Evolutionary conservation across 2,888 invertebrate species (phyloP).

Genomic region (Eilema griseolum): DNA sequence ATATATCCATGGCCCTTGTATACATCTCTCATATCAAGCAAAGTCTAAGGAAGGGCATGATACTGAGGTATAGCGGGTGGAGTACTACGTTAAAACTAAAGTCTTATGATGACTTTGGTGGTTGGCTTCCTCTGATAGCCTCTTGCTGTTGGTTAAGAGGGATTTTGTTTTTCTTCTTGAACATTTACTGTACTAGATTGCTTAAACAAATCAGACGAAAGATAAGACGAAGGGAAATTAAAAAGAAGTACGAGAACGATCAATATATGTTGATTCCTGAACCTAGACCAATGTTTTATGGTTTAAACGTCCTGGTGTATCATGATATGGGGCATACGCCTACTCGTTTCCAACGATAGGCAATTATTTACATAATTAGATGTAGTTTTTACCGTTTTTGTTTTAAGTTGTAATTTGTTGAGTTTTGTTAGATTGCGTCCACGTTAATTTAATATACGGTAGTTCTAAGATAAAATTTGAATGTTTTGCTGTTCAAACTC

Average conservation of each 20-base stretch:
- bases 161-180: conserved; percentile 60
- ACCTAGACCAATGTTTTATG: conserved; percentile 36
- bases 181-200: conserved; percentile 65
- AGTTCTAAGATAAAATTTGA: background rate
- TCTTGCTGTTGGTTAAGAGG: conserved; percentile 71
- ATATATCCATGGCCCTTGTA: conserved; percentile 74
- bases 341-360: background rate
- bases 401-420: background rate
- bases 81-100: conserved; percentile 62
- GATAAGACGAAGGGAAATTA: conserved; percentile 60
- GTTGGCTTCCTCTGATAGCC: conserved; percentile 73
- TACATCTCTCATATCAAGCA: conserved; percentile 75
- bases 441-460: background rate
- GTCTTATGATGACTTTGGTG: conserved; percentile 67
- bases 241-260: conserved; percentile 43
- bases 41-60: conserved; percentile 74
- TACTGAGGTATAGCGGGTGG: conserved; percentile 76
- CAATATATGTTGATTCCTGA: conserved; percentile 67
- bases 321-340: conserved; percentile 3
- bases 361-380: background rate
- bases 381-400: background rate
- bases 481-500: background rate
- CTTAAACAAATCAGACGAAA: conserved; percentile 52
- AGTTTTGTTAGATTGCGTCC: background rate
- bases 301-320: conserved; percentile 28